These are phyloP conservation scores for Drosophila mimica DNA, from an alignment of 2,888 invertebrate species.

Conservation along the genomic window DNA sequence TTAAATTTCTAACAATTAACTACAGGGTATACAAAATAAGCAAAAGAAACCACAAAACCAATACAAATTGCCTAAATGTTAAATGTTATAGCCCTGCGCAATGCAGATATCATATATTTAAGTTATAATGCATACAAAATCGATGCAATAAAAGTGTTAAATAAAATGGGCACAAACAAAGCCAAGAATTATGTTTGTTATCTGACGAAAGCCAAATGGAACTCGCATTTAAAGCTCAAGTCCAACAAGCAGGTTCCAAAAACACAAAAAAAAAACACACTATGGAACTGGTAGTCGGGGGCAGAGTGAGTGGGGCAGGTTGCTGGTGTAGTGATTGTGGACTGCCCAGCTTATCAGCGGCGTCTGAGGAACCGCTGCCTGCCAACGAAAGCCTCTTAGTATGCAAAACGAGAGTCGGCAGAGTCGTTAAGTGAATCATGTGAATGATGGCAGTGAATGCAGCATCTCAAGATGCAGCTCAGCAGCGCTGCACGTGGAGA, in stretches of 20 bases:
- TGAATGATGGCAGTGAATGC: conserved; percentile 38
- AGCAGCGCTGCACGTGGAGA: conserved; percentile 12
- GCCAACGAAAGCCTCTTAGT: conserved; percentile 72
- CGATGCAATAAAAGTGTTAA: conserved; percentile 40
- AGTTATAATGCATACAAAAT: conserved; percentile 2
- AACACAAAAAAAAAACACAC: neutral
- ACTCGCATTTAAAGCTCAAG: conserved; percentile 27
- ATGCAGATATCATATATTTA: conserved; percentile 43
- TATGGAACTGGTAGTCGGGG: neutral
- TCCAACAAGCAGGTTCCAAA: conserved; percentile 46
- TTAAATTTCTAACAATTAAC: neutral
- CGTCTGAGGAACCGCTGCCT: conserved; percentile 20
- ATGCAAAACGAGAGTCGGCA: conserved; percentile 67
- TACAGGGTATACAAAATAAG: conserved; percentile 17
- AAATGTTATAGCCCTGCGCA: conserved; percentile 53
- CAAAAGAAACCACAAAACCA: conserved; percentile 18
- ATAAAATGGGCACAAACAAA: conserved; percentile 59
- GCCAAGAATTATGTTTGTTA: conserved; percentile 42
- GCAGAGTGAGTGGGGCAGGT: neutral
- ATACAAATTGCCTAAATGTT: conserved; percentile 53
- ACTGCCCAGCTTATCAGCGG: conserved; percentile 46
- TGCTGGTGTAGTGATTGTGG: neutral
- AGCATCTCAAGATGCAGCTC: conserved; percentile 62
- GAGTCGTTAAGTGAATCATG: conserved; percentile 63
- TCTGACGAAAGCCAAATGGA: conserved; percentile 41